Percentiles rank a stretch among this genome's conserved stretches.
phyloP scores from a whole-genome alignment of 2,888 invertebrate species.

The Lasioglossum vierecki region DNA sequence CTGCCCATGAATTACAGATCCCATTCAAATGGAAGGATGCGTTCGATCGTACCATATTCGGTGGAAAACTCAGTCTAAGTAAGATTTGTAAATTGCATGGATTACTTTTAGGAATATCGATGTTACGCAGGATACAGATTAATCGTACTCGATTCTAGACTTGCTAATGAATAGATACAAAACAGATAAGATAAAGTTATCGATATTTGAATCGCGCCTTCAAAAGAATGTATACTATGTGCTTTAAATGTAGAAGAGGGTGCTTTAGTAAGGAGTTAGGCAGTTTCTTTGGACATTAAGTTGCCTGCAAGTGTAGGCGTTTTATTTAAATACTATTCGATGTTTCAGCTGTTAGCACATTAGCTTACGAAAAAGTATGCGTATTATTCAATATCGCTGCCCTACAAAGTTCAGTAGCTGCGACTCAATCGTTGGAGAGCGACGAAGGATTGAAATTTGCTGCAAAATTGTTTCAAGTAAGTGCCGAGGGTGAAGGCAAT shows the following conservation, averaged over 20 bases:
- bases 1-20: conserved; percentile 96
- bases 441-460: conserved; percentile 97
- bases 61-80: conserved; percentile 96
- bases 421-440: conserved; percentile 92
- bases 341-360: conserved; percentile 91
- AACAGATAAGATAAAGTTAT: conserved; percentile 61
- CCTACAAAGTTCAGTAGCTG: conserved; percentile 94
- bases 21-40: conserved; percentile 99
- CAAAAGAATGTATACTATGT: not conserved
- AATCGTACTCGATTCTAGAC: not conserved
- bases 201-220: not conserved
- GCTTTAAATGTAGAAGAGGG: not conserved
- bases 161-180: not conserved
- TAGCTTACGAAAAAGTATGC: conserved; percentile 97
- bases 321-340: not conserved
- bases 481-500: not conserved
- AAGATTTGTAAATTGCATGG: conserved; percentile 82
- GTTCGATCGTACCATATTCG: conserved; percentile 97
- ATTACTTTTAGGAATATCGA: not conserved
- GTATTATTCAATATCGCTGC: conserved; percentile 98
- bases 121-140: not conserved
- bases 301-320: not conserved
- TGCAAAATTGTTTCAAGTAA: conserved; percentile 95
- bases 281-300: not conserved
- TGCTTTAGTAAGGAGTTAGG: not conserved